Percentiles rank a stretch among this genome's conserved stretches.
These are phyloP conservation scores for Miichthys miiuy DNA, from an alignment of 2,797 vertebrate genomes.

Conservation along the genomic window DNA sequence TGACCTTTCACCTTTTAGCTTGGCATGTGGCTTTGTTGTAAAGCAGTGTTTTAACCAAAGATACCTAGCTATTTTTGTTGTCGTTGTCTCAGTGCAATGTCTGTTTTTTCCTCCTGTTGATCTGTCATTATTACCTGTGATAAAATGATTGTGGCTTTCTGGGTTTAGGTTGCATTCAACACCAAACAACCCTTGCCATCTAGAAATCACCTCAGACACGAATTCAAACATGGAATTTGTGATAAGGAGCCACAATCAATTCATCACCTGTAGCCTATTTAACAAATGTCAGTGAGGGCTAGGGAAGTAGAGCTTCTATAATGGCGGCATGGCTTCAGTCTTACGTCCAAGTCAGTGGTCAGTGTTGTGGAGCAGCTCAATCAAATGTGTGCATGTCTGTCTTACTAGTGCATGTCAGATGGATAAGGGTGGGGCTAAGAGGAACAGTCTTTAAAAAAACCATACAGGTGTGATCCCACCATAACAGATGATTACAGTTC, in stretches of 20 bases:
- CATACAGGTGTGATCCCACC: conserved; percentile 69
- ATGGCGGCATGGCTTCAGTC: conserved; percentile 90
- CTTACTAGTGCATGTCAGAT: conserved; percentile 87
- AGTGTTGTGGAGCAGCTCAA: conserved; percentile 88
- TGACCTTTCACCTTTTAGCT: conserved; percentile 99
- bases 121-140: conserved; percentile 85
- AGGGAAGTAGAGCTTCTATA: conserved; percentile 83
- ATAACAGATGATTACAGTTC: conserved; percentile 74
- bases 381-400: conserved; percentile 82
- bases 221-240: conserved; percentile 46
- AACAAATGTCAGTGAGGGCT: conserved; percentile 81
- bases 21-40: conserved; percentile 99
- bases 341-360: conserved; percentile 80
- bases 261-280: conserved; percentile 83
- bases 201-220: conserved; percentile 17
- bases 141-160: conserved; percentile 89
- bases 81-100: conserved; percentile 86
- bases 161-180: conserved; percentile 5
- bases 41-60: conserved; percentile 89
- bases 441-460: conserved; percentile 63
- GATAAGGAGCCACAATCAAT: conserved; percentile 86
- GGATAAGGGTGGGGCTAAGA: conserved; percentile 80
- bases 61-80: conserved; percentile 84
- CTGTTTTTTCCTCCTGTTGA: conserved; percentile 82
- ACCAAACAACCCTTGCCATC: background rate